Base-by-base conservation (phyloP, 2,888 invertebrate species). In the Malthinus flaveolus region DNA sequence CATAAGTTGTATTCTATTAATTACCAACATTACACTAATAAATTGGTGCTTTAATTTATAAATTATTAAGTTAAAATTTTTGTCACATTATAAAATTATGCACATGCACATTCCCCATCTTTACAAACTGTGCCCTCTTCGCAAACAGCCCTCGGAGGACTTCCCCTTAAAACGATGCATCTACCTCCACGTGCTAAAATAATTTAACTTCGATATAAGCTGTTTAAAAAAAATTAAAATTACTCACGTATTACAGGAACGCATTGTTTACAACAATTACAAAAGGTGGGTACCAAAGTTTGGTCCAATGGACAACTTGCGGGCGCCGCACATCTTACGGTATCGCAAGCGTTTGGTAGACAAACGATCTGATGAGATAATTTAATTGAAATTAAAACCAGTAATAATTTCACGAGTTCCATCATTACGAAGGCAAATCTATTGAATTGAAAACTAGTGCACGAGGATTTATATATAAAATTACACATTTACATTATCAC, bases 171-270 rank as follows among this genome's bases (percentile, higher is more conserved):
- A 3, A 3, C 1, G n/a, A 13, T 3, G n/a, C 39, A 39, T 2
- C 13, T 1, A 15, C 8, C 15, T 13, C 39, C 39, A 15, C 9
- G 3, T 1, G 13, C 39, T 39, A 39, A 11, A 1, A 39, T 8
- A 39, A 39, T 39, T 39, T 13, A 23, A n/a, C 1, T 7, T 11
- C 10, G 10, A 36, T 1, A 3, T 23, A 23, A 23, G 9, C 10
- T 9, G 7, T 8, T 9, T 36, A 6, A 1, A 3, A 9, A 36
- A 10, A 36, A 36, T 36, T 36, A 10, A 23, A 35, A 9, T n/a
- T 42, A 48, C 48, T 48, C 23, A 48, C 48, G 36, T 10, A 48
- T 10, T 23, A 48, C 35, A 15, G 48, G 48, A 13, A 48, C 48
- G 35, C 48, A 48, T 48, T 11, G 7, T 2, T 48, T n/a, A 48